Evolutionary conservation across 2,888 invertebrate species (phyloP).

Genomic region (Agrilus cyanescens): DNA sequence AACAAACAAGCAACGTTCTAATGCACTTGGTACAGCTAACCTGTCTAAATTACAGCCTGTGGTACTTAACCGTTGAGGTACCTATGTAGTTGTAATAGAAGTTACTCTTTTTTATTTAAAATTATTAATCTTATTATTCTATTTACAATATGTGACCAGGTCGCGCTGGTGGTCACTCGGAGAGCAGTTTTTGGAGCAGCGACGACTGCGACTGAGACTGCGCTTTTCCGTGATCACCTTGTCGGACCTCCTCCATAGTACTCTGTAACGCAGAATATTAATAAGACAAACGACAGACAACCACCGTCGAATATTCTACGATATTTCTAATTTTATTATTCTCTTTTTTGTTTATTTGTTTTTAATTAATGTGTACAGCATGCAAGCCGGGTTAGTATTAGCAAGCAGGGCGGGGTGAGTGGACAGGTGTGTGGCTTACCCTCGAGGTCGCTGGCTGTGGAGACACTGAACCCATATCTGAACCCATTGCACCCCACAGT

Average conservation of each 20-base stretch:
- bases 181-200: constrained; percentile 74
- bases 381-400: constrained; percentile 24
- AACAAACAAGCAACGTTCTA: constrained; percentile 36
- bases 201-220: constrained; percentile 47
- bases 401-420: constrained; percentile 26
- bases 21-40: constrained; percentile 40
- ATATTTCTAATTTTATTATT: background rate
- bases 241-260: constrained; percentile 63
- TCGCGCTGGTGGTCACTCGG: constrained; percentile 49
- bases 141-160: constrained; percentile 32
- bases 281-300: background rate
- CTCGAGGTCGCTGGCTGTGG: constrained; percentile 46
- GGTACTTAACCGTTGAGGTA: constrained; percentile 37
- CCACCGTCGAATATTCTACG: background rate
- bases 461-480: constrained; percentile 42
- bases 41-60: constrained; percentile 40
- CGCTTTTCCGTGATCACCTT: constrained; percentile 52
- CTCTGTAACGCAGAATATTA: constrained; percentile 44
- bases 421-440: constrained; percentile 43
- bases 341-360: background rate
- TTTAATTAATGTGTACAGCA: constrained; percentile 11
- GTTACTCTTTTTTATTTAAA: constrained; percentile 9
- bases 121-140: constrained; percentile 11
- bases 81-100: constrained; percentile 26
- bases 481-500: constrained; percentile 41